Evolutionary conservation across 2,888 invertebrate genomes (phyloP), one percentile per base, ranked within the genome.

Genomic region (Leucophenga maculata): DNA sequence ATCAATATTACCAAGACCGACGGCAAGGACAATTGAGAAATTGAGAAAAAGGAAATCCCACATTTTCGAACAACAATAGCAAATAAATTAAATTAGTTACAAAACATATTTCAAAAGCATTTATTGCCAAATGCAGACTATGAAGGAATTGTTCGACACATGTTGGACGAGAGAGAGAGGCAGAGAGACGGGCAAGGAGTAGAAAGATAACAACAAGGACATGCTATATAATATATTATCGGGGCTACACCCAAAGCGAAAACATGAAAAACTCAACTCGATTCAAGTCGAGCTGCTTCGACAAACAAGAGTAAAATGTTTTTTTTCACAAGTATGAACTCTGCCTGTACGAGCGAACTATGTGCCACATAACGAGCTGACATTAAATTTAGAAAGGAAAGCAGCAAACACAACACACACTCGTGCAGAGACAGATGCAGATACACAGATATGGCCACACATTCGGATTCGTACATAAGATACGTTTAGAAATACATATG

Each of bases 11-110:
- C 8, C 11, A 39, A 39, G 39, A 39, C 39, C 11, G 11, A 57
- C n/a, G 2, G 50, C 50, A 39, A 39, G 50, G 50, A 50, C 50
- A 50, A 50, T 4, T 16, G 50, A 50, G 13, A 50, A 57, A 22
- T 26, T 9, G 26, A 57, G 26, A 26, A 57, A 57, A 73, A 74
- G 82, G 79, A 78, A 82, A 78, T 79, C 78, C 82, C 78, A 82
- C 82, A 82, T 76, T 79, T 78, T 73, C 73, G 77, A 75, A 75
- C 79, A 80, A 82, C 80, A 80, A 80, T 76, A 73, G 75, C 79
- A 80, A 82, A 80, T 80, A 80, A 80, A 80, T 80, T 82, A 80
- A 80, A 82, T 80, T 82, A 82, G 80, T 80, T 79, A 77, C 80
- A 82, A 39, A 80, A 72, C 82, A 82, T 80, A 82, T 80, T 82